Evolutionary conservation across 2,113 vertebrate species (phyloP).

Genomic region (Pipa parva): DNA sequence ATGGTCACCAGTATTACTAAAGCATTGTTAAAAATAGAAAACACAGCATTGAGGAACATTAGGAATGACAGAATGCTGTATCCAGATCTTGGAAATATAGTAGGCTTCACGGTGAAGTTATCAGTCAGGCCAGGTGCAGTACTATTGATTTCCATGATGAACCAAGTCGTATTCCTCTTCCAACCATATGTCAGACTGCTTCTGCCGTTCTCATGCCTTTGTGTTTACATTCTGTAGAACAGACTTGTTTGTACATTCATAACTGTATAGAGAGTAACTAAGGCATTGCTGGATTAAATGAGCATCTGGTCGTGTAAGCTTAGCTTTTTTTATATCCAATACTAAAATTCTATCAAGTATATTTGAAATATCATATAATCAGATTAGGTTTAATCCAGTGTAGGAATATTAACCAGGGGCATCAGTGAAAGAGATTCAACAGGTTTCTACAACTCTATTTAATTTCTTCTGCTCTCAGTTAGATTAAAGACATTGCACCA

Average conservation of each 20-base stretch:
- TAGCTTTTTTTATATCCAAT: neutral
- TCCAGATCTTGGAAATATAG: constrained; percentile 53
- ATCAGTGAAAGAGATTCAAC: too few relatives aligned
- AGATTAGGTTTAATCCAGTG: constrained; percentile 25
- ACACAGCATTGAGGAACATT: constrained; percentile 49
- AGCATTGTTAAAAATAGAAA: constrained; percentile 59
- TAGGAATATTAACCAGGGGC: too few relatives aligned
- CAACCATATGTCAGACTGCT: neutral
- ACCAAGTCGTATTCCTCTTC: neutral
- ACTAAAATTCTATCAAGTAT: neutral
- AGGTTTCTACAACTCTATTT: too few relatives aligned
- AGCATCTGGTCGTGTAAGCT: constrained; percentile 10
- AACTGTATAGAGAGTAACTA: constrained; percentile 9
- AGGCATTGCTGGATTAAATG: constrained; percentile 9
- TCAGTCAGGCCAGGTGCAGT: neutral
- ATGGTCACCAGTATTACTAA: constrained; percentile 53
- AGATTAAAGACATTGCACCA: too few relatives aligned
- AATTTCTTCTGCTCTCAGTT: neutral
- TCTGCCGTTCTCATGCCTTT: neutral
- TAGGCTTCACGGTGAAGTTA: constrained; percentile 35
- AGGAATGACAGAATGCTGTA: constrained; percentile 61
- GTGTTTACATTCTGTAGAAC: neutral
- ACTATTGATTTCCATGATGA: constrained; percentile 1
- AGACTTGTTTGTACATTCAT: neutral
- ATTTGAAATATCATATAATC: constrained; percentile 16